Conservation (phyloP, 2,113 vertebrate genomes). For the Crotalus viridis region DNA sequence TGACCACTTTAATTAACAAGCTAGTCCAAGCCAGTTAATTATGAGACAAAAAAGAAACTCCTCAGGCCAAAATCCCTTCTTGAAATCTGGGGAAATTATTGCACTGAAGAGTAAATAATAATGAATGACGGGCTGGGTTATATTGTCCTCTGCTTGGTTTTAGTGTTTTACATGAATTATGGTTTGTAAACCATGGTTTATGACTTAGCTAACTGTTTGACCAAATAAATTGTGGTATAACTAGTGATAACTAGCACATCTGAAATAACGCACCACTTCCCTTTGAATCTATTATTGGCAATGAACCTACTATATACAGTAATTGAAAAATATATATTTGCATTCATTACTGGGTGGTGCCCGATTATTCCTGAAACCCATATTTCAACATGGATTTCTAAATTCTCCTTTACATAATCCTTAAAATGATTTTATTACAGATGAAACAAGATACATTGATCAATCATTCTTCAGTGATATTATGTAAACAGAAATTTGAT, state of each 20-base stretch:
- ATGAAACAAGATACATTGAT: neutral
- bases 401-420: slow-evolving; percentile 15
- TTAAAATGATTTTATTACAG: neutral
- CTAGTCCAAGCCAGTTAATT: neutral
- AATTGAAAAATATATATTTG: neutral
- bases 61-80: neutral
- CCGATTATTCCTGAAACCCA: neutral
- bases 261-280: neutral
- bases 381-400: neutral
- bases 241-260: neutral
- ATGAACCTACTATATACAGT: neutral
- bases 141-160: neutral
- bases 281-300: neutral
- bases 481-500: slow-evolving; percentile 37
- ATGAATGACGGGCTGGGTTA: neutral
- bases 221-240: neutral
- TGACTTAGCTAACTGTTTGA: neutral
- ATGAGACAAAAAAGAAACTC: neutral
- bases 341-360: neutral
- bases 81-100: neutral
- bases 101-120: neutral
- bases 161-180: neutral
- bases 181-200: neutral
- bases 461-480: slow-evolving; percentile 40
- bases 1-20: neutral